Evolutionary conservation across 2,888 invertebrate genomes (phyloP).

Genomic region (Dioctria rufipes): DNA sequence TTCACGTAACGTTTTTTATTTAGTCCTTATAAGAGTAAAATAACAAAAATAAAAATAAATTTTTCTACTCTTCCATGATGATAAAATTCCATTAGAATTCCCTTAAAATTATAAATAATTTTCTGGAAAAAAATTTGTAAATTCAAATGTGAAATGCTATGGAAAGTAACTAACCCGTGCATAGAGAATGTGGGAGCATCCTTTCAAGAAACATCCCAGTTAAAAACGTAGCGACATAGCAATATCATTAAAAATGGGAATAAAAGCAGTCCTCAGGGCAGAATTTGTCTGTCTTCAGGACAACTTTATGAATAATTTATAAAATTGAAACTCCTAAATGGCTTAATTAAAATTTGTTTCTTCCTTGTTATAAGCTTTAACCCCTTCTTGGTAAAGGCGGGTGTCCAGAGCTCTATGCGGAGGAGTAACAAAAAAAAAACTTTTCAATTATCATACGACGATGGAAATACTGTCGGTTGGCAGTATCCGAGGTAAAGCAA

Average conservation of each 20-base stretch:
- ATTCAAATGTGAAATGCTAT: too few relatives aligned
- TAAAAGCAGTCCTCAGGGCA: slow-evolving; percentile 42
- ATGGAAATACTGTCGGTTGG: slow-evolving; percentile 4
- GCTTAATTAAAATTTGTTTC: slow-evolving; percentile 58
- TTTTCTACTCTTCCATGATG: too few relatives aligned
- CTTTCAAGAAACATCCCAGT: too few relatives aligned
- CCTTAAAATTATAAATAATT: too few relatives aligned
- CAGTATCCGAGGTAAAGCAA: slow-evolving; percentile 11
- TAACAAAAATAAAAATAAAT: too few relatives aligned
- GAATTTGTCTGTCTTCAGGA: slow-evolving; percentile 38
- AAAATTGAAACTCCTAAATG: slow-evolving; percentile 57
- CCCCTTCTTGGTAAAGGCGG: slow-evolving; percentile 27
- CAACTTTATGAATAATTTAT: slow-evolving; percentile 58
- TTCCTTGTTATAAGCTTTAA: slow-evolving; percentile 28
- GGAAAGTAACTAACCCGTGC: too few relatives aligned
- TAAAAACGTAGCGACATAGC: slow-evolving; percentile 36
- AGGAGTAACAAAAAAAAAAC: slow-evolving; percentile 50
- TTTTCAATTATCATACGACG: slow-evolving; percentile 56
- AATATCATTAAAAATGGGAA: slow-evolving; percentile 35
- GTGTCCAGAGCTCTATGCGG: background rate
- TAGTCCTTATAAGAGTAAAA: too few relatives aligned
- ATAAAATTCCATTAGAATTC: too few relatives aligned
- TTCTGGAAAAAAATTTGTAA: too few relatives aligned
- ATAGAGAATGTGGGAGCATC: too few relatives aligned
- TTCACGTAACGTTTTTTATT: too few relatives aligned